Evolutionary conservation across 2,888 invertebrate species (phyloP), one percentile per base, ranked within the genome.

Genomic region (Myopa tessellatipennis): DNA sequence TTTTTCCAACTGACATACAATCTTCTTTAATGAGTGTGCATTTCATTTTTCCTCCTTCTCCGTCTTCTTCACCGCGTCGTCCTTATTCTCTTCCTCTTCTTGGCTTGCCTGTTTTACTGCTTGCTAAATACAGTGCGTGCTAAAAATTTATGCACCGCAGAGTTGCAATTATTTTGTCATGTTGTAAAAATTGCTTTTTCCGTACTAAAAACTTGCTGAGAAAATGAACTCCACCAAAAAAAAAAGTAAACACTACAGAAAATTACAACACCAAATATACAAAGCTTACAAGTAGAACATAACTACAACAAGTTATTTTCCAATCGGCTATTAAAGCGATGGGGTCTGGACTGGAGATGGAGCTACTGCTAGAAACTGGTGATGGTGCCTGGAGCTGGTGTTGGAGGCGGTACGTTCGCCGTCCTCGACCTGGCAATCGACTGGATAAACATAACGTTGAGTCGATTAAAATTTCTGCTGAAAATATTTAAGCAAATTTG

Each of bases 401-500:
- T 67, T 36, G 5, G 10, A 38, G 38, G 67, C 67, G 67, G 34
- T 67, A 67, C 50, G 26, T 50, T 50, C 69, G 69, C 55, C 16
- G n/a, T 12, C 1, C 1, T 40, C n/a, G 18, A 71, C 26, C 45
- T 18, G 34, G 16, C 16, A 36, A 34, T 65, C 65, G 65, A 65
- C 65, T 38, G 36, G 38, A 65, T 65, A 52, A 63, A 65, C 26
- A 60, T 60, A 55, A 60, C 74, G 50, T 14, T 16, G 65, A 74
- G 36, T 52, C 74, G 74, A 65, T 74, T 74, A 63, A 74, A 74
- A 65, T 18, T 40, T 58, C 26, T 69, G 60, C 45, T 75, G 45
- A 75, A 75, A 69, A 75, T 74, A 67, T 67, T 74, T 68, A 68
- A 69, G 75, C 60, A 69, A 75, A 75, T 75, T 68, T 75, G 58